Evolutionary conservation across 2,113 vertebrate species (phyloP), one percentile per base, ranked within the genome.

Genomic region (Barbus barbus): DNA sequence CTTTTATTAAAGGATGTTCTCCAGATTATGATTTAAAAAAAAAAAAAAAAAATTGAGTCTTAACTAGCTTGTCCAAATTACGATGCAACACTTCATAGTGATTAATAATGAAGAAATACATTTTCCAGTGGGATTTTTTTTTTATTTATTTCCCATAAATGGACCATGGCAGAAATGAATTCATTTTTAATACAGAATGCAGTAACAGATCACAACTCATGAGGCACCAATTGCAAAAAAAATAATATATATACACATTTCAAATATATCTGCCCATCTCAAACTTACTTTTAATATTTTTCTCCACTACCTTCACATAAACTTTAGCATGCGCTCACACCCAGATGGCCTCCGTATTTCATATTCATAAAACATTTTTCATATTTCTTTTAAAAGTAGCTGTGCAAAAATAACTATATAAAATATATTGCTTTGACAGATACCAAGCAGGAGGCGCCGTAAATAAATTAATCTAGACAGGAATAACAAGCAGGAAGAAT

Each of bases 371-470:
- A 36, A 36, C 33, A 36, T 36, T 36, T 14, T 58, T 58, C 5
- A 90, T 93, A 88, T 91, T 91, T 91, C 88, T 93, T 56, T 85
- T 81, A 75, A 83, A 93, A 90, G 88, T 93, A 94, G 94, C 96
- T 98, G 97, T 99, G 97, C 97, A 98, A 97, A 95, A 95, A 97
- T 96, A 97, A 96, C 96, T 97, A 95, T 95, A 94, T 94, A 95
- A 94, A 95, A 96, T 94, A 95, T 97, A 95, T 94, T 94, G 93
- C 94, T 94, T 95, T 93, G 94, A 97, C 95, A 97, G 96, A 94
- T 93, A 91, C 93, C 92, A 95, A 95, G 94, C 93, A 92, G 93
- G 87, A 87, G 92, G 92, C 92, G 93, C 90, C 91, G 92, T 93
- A 94, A 97, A 98, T 99, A 99, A 99, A 98, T 95, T 95, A 95